Conservation (phyloP, 2,888 invertebrate genomes). For the Sinotaia quadrata region DNA sequence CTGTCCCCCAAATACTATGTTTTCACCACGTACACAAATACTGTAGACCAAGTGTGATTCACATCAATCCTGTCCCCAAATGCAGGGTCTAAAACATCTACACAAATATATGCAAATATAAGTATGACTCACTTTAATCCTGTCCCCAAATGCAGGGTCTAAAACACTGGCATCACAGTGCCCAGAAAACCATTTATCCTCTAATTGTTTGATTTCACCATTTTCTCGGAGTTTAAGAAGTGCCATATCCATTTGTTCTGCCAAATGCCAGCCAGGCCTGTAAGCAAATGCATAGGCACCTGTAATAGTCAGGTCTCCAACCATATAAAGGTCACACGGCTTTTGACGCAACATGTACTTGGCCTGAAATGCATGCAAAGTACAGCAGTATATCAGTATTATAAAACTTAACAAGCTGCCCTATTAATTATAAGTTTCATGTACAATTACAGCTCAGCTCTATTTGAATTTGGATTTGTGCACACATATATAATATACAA, state of each 20-base stretch:
- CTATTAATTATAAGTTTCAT: too few relatives aligned
- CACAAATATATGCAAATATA: slow-evolving; percentile 6
- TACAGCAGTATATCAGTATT: too few relatives aligned
- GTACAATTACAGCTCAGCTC: too few relatives aligned
- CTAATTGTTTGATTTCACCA: slow-evolving; percentile 44
- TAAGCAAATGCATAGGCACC: slow-evolving; percentile 50
- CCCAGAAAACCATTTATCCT: slow-evolving; percentile 55
- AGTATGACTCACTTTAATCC: slow-evolving; percentile 35
- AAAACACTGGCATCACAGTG: slow-evolving; percentile 43
- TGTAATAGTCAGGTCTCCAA: slow-evolving; percentile 42
- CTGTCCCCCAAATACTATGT: too few relatives aligned
- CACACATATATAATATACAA: too few relatives aligned
- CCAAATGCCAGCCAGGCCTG: slow-evolving; percentile 29
- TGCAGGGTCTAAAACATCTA: too few relatives aligned
- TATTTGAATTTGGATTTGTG: too few relatives aligned
- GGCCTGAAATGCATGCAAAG: too few relatives aligned
- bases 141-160: slow-evolving; percentile 36
- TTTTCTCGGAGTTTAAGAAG: slow-evolving; percentile 46
- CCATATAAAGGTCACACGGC: slow-evolving; percentile 60
- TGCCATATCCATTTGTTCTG: slow-evolving; percentile 39
- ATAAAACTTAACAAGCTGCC: too few relatives aligned
- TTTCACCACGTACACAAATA: too few relatives aligned
- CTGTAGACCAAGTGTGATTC: too few relatives aligned
- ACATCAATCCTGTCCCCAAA: too few relatives aligned
- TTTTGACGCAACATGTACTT: slow-evolving; percentile 46